Base-by-base conservation (phyloP, 2,113 vertebrate genomes). In the Cyprinodon tularosa region DNA sequence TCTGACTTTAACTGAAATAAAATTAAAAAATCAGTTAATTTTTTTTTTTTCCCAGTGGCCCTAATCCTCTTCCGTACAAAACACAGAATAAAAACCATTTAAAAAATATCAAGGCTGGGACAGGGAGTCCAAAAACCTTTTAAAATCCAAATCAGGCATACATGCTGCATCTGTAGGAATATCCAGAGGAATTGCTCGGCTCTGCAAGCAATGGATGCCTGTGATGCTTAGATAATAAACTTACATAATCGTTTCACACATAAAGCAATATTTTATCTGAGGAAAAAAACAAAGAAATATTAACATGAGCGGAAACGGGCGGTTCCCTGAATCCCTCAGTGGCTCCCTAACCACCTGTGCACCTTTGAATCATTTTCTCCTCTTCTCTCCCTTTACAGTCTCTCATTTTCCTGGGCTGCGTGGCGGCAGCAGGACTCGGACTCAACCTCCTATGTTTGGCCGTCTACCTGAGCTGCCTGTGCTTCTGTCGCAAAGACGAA, bases 381-480 rank as follows among this genome's bases (percentile, higher is more conserved):
- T 20, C 38, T 13, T 77, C 66, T 82, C 47, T 63, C n/a, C 47
- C 63, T 39, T 72, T 68, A 3, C 68, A 99, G 98, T 96, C 97
- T 0, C 94, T 99, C 85, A 93, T 98, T 14, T 95, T 98, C 88
- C 94, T 98, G 91, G 95, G 92, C 63, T 95, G 96, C 50, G 93
- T 97, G 86, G 95, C 96, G 0, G 95, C 95, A 0, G 78, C 95
- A 2, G 95, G 95, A 57, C 93, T 99, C 76, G 97, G 96, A 77
- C 93, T 99, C 88, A 99, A 99, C 92, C 95, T 99, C 59, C 78
- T 97, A 61, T 93, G 96, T 80, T 93, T 99, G 70, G 86, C 89
- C 62, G 39, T 94, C 66, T 97, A 98, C 93, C 90, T 99, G 90
- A 93, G 96, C 82, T 97, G 95, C 47, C 59, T 95, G 40, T 98